These are phyloP conservation scores for Prunella himalayana DNA, from an alignment of 2,113 vertebrate genomes.

Conservation along the genomic window DNA sequence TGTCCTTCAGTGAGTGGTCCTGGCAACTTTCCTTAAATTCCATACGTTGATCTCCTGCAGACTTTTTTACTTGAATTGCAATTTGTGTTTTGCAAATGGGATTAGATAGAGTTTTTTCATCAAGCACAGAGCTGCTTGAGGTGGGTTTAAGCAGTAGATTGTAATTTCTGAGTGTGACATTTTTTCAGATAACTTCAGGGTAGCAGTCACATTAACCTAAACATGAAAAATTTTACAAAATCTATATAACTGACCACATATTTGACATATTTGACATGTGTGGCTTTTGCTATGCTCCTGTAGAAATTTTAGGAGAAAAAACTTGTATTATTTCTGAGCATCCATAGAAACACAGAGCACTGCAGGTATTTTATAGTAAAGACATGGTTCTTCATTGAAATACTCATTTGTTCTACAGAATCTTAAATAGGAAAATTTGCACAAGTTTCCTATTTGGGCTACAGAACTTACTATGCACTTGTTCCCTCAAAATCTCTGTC, in stretches of 20 bases:
- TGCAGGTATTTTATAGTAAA: not conserved
- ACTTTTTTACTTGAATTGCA: not conserved
- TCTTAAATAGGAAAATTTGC: not conserved
- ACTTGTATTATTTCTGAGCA: not conserved
- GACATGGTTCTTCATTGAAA: not conserved
- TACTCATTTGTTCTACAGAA: not conserved
- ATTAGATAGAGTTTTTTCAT: not conserved
- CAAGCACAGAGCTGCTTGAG: not conserved
- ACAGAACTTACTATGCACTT: not conserved
- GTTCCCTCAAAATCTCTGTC: not conserved
- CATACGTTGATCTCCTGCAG: not conserved
- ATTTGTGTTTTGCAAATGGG: not conserved
- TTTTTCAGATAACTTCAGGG: not conserved
- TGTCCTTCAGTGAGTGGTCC: not conserved
- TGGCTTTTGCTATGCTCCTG: not conserved
- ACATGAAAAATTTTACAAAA: not conserved
- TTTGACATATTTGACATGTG: not conserved
- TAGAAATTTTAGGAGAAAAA: not conserved
- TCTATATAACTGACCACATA: not conserved
- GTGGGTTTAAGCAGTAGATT: not conserved
- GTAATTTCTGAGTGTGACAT: not conserved
- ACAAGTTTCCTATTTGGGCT: not conserved
- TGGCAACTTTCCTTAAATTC: not conserved
- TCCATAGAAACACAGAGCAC: not conserved
- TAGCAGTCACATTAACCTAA: not conserved